Percentiles rank a stretch among this genome's conserved stretches.
phyloP scores from a whole-genome alignment of 2,888 invertebrate genomes.

The Ctenicera cuprea region DNA sequence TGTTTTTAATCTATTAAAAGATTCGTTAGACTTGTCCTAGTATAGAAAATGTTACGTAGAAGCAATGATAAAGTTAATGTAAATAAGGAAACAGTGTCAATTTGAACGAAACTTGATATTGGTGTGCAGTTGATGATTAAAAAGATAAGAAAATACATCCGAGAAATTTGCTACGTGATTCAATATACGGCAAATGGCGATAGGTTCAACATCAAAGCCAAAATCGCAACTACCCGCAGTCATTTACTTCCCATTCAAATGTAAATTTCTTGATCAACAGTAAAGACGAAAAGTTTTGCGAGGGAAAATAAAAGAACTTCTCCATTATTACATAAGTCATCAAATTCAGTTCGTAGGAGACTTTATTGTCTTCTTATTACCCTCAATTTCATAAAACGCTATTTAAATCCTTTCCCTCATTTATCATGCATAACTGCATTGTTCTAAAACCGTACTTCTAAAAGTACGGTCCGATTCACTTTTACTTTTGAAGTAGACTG shows the following conservation, averaged over 20 bases:
- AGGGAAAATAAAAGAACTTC: slow-evolving; percentile 25
- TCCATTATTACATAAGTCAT: slow-evolving; percentile 23
- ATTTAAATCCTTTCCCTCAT: slow-evolving; percentile 18
- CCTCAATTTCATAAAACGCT: slow-evolving; percentile 19
- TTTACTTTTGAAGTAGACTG: no score
- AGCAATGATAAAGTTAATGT: no score
- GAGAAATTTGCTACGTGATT: slow-evolving; percentile 1
- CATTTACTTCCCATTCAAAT: slow-evolving; percentile 28
- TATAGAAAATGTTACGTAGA: no score
- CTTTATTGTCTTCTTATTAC: slow-evolving; percentile 26
- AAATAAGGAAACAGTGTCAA: no score
- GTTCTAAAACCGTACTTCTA: neutral
- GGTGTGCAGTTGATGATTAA: slow-evolving; percentile 5
- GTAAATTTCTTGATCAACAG: slow-evolving; percentile 29
- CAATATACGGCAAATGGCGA: neutral
- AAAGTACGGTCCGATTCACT: no score
- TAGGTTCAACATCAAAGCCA: slow-evolving; percentile 11
- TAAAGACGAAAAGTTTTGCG: slow-evolving; percentile 25
- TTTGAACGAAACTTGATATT: no score
- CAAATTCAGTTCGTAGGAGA: slow-evolving; percentile 23
- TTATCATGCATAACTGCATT: slow-evolving; percentile 13
- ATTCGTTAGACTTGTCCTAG: no score
- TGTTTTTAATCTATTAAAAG: no score
- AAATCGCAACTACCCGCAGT: slow-evolving; percentile 20
- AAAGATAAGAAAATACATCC: slow-evolving; percentile 2